Evolutionary conservation across 2,797 vertebrate species (phyloP), one percentile per base, ranked within the genome.

Genomic region (Phaenicophaeus curvirostris): DNA sequence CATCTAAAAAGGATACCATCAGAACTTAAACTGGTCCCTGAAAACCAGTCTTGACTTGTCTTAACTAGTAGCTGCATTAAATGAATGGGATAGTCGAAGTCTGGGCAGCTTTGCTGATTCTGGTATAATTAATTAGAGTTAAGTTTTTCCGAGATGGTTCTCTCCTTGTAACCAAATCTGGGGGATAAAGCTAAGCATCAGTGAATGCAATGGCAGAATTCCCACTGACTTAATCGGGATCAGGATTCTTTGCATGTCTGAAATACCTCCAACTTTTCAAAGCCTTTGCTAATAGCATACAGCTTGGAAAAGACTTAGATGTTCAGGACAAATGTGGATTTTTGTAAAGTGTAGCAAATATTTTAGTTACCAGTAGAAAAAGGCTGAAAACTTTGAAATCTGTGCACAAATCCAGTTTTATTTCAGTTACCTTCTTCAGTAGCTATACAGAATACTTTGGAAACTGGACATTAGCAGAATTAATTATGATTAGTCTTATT

Each of bases 331-430:
- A 80, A 91, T 28, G 63, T 74, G 14, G 30, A 42, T 74, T 95
- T 93, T 74, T 8, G 28, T 73, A 15, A 92, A 74, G 19, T 23
- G 37, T 23, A 14, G 59, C 35, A 13, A 53, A 20, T 71, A 31
- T 55, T 80, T 89, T 71, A 59, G 37, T 66, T 68, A 84, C 7
- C 14, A 35, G 16, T 12, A 93, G 28, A 85, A 66, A 75, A 94
- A 93, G 24, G 35, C 39, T 75, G 68, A 51, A 57, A 84, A 77
- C 71, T 46, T 76, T 67, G 25, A 94, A 90, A 89, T 74, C 53
- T 95, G 58, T 90, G 72, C 84, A 95, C 86, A 97, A 96, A 97
- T 96, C 68, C 85, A 93, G 81, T 96, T 98, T 98, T 98, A 98
- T 98, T 98, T 95, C 87, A 84, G 78, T 95, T 94, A 82, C 51